These are phyloP conservation scores for Diachrysia chrysitis DNA, from an alignment of 2,888 invertebrate genomes.

Conservation along the genomic window DNA sequence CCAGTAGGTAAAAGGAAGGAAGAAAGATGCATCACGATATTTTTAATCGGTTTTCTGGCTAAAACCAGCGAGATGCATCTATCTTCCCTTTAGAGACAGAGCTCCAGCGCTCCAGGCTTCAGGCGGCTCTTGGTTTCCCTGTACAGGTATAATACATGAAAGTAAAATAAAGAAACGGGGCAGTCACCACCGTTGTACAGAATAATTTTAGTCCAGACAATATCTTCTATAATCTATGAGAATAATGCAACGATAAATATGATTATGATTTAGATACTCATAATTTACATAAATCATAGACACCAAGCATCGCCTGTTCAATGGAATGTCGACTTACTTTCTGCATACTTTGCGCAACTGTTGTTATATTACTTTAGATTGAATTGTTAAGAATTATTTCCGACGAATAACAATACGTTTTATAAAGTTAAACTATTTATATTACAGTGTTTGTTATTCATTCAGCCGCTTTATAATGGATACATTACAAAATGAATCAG, in stretches of 20 bases:
- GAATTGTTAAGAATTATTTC: conserved; percentile 47
- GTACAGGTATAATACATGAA: no score
- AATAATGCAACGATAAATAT: neutral
- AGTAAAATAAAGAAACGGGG: no score
- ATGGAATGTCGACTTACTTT: conserved; percentile 28
- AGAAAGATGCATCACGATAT: no score
- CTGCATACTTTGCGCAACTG: conserved; percentile 17
- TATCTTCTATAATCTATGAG: neutral
- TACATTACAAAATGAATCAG: conserved; percentile 40
- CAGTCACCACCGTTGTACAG: no score
- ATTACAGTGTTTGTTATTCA: conserved; percentile 55
- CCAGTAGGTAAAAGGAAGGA: no score
- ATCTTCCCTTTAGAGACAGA: no score
- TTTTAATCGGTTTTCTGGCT: no score
- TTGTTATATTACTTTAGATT: conserved; percentile 41
- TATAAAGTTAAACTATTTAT: conserved; percentile 50
- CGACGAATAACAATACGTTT: conserved; percentile 54
- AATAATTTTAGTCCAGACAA: neutral
- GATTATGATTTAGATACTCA: neutral
- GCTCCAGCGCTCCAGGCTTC: no score
- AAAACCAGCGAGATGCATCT: no score
- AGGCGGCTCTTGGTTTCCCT: no score
- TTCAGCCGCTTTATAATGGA: conserved; percentile 48
- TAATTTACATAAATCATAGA: neutral
- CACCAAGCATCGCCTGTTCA: neutral